phyloP scores from a whole-genome alignment of 2,888 invertebrate species.

The Trachelus tabidus region DNA sequence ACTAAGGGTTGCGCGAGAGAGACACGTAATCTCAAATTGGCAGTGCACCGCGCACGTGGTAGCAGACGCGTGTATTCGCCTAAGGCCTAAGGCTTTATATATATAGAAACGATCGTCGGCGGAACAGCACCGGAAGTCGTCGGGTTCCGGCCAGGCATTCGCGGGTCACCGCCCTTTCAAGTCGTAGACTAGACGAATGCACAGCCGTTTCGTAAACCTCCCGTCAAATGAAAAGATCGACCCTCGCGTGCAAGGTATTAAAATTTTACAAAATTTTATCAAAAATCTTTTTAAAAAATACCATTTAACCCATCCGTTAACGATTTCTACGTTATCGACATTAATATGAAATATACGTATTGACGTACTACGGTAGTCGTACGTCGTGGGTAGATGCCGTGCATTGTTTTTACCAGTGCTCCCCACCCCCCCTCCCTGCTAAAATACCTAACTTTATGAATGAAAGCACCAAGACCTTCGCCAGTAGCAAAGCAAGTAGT shows the following conservation, averaged over 20 bases:
- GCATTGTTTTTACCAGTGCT: neutral
- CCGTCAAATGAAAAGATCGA: no score
- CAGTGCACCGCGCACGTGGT: conserved; percentile 16
- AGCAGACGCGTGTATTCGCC: neutral
- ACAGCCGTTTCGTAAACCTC: neutral
- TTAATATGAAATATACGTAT: no score
- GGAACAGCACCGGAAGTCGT: conserved; percentile 62
- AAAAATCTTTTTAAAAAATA: no score
- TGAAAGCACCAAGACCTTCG: conserved; percentile 49
- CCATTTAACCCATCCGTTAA: no score
- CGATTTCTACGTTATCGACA: no score
- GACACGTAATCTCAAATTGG: conserved; percentile 1
- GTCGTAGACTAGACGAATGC: conserved; percentile 18
- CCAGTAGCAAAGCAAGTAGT: conserved; percentile 38
- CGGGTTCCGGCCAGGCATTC: conserved; percentile 59
- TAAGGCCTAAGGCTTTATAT: conserved; percentile 16
- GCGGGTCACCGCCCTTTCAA: conserved; percentile 60
- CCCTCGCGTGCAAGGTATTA: no score
- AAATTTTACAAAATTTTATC: no score
- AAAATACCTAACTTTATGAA: conserved; percentile 58
- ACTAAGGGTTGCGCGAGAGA: neutral
- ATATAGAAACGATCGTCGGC: conserved; percentile 53
- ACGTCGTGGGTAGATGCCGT: neutral
- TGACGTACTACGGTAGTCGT: no score
- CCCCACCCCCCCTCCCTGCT: neutral